Evolutionary conservation across 2,113 vertebrate genomes (phyloP).

Genomic region (Octodon degus): DNA sequence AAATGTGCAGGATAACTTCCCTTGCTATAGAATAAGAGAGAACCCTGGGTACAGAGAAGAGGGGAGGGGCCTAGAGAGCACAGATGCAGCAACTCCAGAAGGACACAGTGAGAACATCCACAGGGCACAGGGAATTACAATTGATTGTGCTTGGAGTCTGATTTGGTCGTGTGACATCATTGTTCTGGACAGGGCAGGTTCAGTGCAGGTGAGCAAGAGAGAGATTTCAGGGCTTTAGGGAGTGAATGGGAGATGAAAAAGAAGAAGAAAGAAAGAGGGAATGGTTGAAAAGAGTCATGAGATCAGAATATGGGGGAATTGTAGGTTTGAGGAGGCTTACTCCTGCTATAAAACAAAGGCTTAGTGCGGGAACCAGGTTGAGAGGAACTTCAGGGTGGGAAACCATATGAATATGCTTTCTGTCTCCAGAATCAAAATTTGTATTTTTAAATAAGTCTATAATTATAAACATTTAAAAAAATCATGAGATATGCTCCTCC

Average conservation of each 20-base stretch:
- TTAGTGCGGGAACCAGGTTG: not conserved
- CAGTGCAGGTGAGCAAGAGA: not conserved
- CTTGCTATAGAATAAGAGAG: too few relatives aligned
- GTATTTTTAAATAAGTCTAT: not conserved
- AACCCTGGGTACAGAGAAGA: not conserved
- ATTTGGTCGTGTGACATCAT: not conserved
- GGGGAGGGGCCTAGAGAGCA: not conserved
- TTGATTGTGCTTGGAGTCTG: fast-evolving
- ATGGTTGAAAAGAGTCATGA: not conserved
- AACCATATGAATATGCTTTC: not conserved
- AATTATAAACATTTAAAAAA: not conserved
- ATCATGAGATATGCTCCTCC: not conserved
- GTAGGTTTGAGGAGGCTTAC: not conserved
- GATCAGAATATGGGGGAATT: not conserved
- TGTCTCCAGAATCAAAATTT: not conserved
- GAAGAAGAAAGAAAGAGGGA: not conserved
- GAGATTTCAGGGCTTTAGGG: not conserved
- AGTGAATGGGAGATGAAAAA: not conserved
- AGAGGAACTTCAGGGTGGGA: not conserved
- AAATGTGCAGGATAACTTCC: too few relatives aligned
- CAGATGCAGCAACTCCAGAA: not conserved
- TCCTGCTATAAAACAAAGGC: not conserved
- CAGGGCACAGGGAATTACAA: not conserved
- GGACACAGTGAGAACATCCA: fast-evolving
- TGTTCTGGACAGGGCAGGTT: not conserved